Base-by-base conservation (phyloP, 2,113 vertebrate genomes). In the Colistium nudipinnis region DNA sequence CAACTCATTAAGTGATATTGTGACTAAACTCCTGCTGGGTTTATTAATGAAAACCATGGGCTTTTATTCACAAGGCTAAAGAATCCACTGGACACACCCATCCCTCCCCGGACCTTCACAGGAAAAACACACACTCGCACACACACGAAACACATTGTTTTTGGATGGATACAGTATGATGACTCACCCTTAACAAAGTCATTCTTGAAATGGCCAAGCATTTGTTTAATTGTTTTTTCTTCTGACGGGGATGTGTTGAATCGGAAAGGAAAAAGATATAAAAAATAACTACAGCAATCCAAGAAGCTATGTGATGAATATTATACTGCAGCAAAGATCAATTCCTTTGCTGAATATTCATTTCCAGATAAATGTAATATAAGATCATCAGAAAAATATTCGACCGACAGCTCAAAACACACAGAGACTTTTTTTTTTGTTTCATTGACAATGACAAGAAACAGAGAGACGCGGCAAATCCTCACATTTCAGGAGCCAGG, bases 1-100 rank as follows among this genome's bases (percentile, higher is more conserved):
- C 68, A 67, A 24, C 80, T 84, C 41, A 53, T 82, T 59, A 77
- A 67, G 43, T 49, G 64, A 44, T 52, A 61, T 43, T 73, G 53
- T 55, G 53, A 67, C 59, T 68, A 25, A 67, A 48, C 44, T 74
- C 62, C 67, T 64, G 51, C 76, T 55, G 47, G 20, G 39, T 62
- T 72, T 16, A 57, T 73, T 51, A 31, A 43, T 70, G 45, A 30
- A 56, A 60, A 73, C 45, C 63, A 67, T 22, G 16, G 35, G 9
- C 30, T 49, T 80, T 74, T 44, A 71, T 60, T 51, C 62, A 51
- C 22, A 47, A 17, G 30, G 14, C 45, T 63, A 20, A 67, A 33
- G 27, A 28, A 49, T 63, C 59, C 10, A 35, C 45, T n/a, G 3
- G 43, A 61, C 31, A 70, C 16, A 30, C 41, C 2, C 17, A 25